Evolutionary conservation across 2,888 invertebrate genomes (phyloP).

Genomic region (Drosophila imparisetae): DNA sequence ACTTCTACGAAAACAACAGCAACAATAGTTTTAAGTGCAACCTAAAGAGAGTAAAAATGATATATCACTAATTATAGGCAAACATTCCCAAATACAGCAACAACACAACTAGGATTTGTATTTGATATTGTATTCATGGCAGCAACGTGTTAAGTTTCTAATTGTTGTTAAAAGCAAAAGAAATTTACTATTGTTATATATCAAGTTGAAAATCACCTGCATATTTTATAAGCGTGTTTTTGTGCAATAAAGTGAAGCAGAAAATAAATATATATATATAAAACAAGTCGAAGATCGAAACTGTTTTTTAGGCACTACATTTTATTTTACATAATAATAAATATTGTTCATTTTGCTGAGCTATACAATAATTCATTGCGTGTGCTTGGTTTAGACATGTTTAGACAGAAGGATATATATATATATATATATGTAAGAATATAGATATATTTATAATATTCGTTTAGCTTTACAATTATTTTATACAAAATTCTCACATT

Average conservation of each 20-base stretch:
- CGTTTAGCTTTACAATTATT: slow-evolving; percentile 70
- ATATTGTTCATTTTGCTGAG: slow-evolving; percentile 76
- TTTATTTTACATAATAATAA: slow-evolving; percentile 75
- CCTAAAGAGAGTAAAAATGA: slow-evolving; percentile 11
- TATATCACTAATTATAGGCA: slow-evolving; percentile 69
- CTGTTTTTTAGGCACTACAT: slow-evolving; percentile 53
- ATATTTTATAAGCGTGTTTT: slow-evolving; percentile 55
- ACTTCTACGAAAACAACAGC: slow-evolving; percentile 49
- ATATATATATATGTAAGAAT: slow-evolving; percentile 29
- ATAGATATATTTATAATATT: slow-evolving; percentile 54
- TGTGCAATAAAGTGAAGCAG: slow-evolving; percentile 36
- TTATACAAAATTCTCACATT: slow-evolving; percentile 79
- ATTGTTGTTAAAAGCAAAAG: slow-evolving; percentile 45
- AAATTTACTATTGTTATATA: slow-evolving; percentile 33
- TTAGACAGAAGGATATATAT: slow-evolving; percentile 23
- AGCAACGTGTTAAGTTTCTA: slow-evolving; percentile 66
- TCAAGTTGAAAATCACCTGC: slow-evolving; percentile 20
- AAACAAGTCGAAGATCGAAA: background rate
- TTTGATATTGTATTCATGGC: slow-evolving; percentile 72
- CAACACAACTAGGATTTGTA: slow-evolving; percentile 38
- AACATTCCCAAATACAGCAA: slow-evolving; percentile 68
- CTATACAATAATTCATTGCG: slow-evolving; percentile 53
- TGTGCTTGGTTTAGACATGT: slow-evolving; percentile 32
- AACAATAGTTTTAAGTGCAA: slow-evolving; percentile 52
- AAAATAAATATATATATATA: slow-evolving; percentile 8